Base-by-base conservation (phyloP, 2,888 invertebrate species). In the Orchesellides sinensis region DNA sequence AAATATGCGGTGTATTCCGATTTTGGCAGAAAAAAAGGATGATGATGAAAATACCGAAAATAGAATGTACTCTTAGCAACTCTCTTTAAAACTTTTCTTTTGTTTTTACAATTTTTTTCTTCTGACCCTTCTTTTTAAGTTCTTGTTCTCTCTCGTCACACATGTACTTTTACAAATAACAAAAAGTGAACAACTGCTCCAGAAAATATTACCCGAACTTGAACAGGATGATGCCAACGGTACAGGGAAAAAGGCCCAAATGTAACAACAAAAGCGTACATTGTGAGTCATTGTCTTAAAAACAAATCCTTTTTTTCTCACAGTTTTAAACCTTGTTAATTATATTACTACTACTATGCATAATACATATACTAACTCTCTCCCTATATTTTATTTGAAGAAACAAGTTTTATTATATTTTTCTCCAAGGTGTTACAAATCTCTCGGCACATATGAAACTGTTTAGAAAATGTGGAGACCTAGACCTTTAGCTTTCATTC, bases 341-440 rank as follows among this genome's bases (percentile, higher is more conserved):
- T 59, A 59, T 59, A 12, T 35, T 17, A n/a, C n/a, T 14, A 21
- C 54, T 2, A n/a, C n/a, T n/a, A n/a, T n/a, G n/a, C 3, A 54
- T 4, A 2, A 19, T 3, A 21, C 21, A 23, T 54, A 47, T 47
- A 47, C n/a, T 47, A n/a, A 14, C n/a, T 47, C n/a, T 47, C 47
- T 47, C 47, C n/a, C 27, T 59, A 5, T 27, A 14, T 4, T 8
- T 12, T 27, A 10, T n/a, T 35, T 35, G 35, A 35, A 35, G 35
- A 5, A 5, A 5, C n/a, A n/a, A n/a, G n/a, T n/a, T n/a, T n/a
- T 35, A 12, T 12, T 35, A 5, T n/a, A 8, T 35, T 35, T 35
- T 12, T 75, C 72, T 80, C 80, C 23, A 72, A 80, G 72, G 80
- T 80, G 80, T 73, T 65, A 80, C 72, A 80, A 80, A 80, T 66